Percentiles rank a stretch among this genome's conserved stretches.
Conservation (phyloP, 2,888 invertebrate species). For the Tinea semifulvella region DNA sequence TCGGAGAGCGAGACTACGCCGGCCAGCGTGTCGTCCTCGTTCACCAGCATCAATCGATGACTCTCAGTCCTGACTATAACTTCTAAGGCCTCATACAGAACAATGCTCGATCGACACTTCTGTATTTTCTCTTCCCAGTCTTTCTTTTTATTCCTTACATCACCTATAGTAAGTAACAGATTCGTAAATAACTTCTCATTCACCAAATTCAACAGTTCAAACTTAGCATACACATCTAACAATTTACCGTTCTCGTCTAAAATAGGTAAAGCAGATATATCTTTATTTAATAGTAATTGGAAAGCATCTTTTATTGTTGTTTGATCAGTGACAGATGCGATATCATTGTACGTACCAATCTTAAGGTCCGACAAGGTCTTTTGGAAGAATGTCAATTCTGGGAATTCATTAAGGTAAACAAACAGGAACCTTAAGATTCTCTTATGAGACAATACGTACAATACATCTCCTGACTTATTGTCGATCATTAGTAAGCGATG, state of each 20-base stretch:
- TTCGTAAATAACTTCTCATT: slow-evolving; percentile 94
- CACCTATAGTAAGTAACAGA: slow-evolving; percentile 83
- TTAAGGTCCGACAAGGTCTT: slow-evolving; percentile 50
- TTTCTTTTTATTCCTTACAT: slow-evolving; percentile 87
- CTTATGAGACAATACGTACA: slow-evolving; percentile 57
- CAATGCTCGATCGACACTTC: slow-evolving; percentile 87
- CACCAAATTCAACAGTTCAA: slow-evolving; percentile 77
- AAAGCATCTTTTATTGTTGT: slow-evolving; percentile 54
- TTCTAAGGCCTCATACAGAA: slow-evolving; percentile 86
- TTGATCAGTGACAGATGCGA: slow-evolving; percentile 46
- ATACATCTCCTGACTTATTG: slow-evolving; percentile 47
- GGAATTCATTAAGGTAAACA: slow-evolving; percentile 59
- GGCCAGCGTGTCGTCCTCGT: slow-evolving; percentile 56
- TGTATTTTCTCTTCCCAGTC: slow-evolving; percentile 94
- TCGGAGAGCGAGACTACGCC: slow-evolving; percentile 60
- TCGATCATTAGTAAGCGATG: slow-evolving; percentile 56
- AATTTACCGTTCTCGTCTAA: slow-evolving; percentile 50
- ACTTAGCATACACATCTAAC: slow-evolving; percentile 57
- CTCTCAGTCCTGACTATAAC: slow-evolving; percentile 91
- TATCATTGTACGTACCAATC: slow-evolving; percentile 55
- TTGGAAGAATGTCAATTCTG: slow-evolving; percentile 57
- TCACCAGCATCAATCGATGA: slow-evolving; percentile 63
- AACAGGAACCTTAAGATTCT: slow-evolving; percentile 57
- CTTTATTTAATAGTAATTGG: slow-evolving; percentile 50
- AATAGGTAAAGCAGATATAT: slow-evolving; percentile 57